Base-by-base conservation (phyloP, 2,797 vertebrate species). In the Melanotaenia boesemani region DNA sequence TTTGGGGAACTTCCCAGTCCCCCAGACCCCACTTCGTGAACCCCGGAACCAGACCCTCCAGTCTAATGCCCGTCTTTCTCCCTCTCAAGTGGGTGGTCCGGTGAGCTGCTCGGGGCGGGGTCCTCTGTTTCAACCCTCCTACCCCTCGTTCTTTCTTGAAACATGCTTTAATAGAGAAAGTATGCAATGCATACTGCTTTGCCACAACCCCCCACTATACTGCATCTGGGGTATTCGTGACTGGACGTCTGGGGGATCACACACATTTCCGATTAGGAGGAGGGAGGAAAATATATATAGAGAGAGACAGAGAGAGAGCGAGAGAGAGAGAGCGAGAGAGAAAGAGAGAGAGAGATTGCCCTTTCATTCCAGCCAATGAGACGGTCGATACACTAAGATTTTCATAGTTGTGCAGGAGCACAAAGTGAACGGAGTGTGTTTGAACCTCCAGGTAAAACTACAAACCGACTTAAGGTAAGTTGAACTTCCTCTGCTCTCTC, bases 121-220 rank as follows among this genome's bases (percentile, higher is more conserved):
- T 88, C 83, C 81, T 58, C 63, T 70, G 73, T 74, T 84, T 77
- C 65, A 86, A 77, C 83, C 87, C 89, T 88, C 90, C 91, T 81
- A 57, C 84, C 81, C 46, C 85, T 85, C 78, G 72, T 69, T 87
- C 83, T 74, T 84, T 87, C 90, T 90, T 91, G 85, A 89, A 93
- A 91, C 88, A 93, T 93, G 92, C 90, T 93, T 93, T 94, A 93
- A 94, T 94, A 93, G 92, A 93, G 89, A 94, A 94, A 93, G 90
- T 93, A 94, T 94, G 94, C 86, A 86, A 89, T 92, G 88, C 91
- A 91, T 90, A 91, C 82, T 88, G 90, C 89, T 82, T 85, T 78
- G 85, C 84, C 86, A 84, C 90, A 92, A 88, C 90, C 90, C 88
- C 91, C 87, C 91, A 88, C 91, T 90, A 89, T 86, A 86, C 84